phyloP scores from a whole-genome alignment of 2,888 invertebrate species.

The Spodoptera exigua region DNA sequence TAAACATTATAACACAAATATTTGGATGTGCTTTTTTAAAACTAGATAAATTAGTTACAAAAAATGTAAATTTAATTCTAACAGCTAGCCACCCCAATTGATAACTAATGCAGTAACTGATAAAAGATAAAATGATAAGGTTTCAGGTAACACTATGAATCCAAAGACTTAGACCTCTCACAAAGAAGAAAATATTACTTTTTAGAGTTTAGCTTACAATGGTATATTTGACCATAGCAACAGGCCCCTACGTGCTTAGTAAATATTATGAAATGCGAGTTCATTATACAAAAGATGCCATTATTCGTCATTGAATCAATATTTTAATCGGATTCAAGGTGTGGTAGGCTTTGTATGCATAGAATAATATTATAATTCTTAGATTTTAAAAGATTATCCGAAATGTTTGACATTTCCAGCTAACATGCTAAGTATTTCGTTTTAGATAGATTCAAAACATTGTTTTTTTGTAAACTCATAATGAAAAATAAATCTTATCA shows the following conservation, averaged over 20 bases:
- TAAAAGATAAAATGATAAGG: constrained; percentile 53
- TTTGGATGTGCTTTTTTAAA: too few relatives aligned
- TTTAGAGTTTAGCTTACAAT: constrained; percentile 14
- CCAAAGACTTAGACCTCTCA: constrained; percentile 31
- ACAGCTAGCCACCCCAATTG: constrained; percentile 41
- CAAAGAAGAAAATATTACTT: constrained; percentile 3
- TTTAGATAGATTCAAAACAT: too few relatives aligned
- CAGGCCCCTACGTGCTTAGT: neutral
- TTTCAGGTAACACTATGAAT: constrained; percentile 22
- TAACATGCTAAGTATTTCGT: too few relatives aligned
- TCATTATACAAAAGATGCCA: neutral
- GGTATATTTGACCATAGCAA: constrained; percentile 6
- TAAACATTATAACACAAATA: too few relatives aligned
- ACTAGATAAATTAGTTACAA: too few relatives aligned
- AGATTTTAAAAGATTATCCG: too few relatives aligned
- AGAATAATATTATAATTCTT: neutral
- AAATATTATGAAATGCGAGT: neutral
- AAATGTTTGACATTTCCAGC: too few relatives aligned
- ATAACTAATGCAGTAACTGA: constrained; percentile 52
- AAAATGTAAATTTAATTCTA: constrained; percentile 14
- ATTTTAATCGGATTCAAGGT: constrained; percentile 31
- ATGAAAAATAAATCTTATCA: too few relatives aligned
- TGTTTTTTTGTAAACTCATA: too few relatives aligned
- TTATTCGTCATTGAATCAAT: constrained; percentile 17
- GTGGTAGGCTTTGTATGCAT: constrained; percentile 43